Evolutionary conservation across 1,140 invertebrate species (phyloP).

Genomic region (Lineus longissimus): DNA sequence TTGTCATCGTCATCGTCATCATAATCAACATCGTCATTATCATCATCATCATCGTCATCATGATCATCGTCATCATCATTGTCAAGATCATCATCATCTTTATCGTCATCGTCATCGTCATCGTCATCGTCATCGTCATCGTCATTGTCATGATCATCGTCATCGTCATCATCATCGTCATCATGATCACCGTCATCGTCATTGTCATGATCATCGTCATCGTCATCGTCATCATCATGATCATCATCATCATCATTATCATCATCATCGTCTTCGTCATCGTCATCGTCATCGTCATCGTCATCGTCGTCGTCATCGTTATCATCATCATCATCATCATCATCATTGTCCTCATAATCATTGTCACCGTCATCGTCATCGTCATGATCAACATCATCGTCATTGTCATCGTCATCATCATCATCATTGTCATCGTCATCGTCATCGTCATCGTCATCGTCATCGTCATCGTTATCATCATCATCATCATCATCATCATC

Average conservation of each 20-base stretch:
- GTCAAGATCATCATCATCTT: no score
- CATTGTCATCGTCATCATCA: conserved; percentile 2
- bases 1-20: no score
- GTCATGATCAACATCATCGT: no score
- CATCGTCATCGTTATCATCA: conserved; percentile 11
- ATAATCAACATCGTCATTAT: no score
- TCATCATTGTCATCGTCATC: conserved; percentile 14
- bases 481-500: background rate
- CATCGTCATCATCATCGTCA: no score
- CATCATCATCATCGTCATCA: no score
- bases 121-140: conserved; percentile 12
- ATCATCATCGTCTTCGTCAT: conserved; percentile 15
- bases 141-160: conserved; percentile 11
- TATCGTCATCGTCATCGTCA: conserved; percentile 6
- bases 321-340: conserved; percentile 20
- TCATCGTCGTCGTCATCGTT: conserved; percentile 14
- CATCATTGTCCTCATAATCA: conserved; percentile 13
- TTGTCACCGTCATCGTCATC: conserved; percentile 9
- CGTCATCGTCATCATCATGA: conserved; percentile 16
- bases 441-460: conserved; percentile 10
- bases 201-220: conserved; percentile 19
- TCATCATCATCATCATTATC: conserved; percentile 19
- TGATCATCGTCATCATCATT: no score
- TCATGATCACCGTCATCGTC: no score
- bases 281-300: conserved; percentile 17